Conservation (phyloP, 2,113 vertebrate genomes). For the Micronisus gabar region DNA sequence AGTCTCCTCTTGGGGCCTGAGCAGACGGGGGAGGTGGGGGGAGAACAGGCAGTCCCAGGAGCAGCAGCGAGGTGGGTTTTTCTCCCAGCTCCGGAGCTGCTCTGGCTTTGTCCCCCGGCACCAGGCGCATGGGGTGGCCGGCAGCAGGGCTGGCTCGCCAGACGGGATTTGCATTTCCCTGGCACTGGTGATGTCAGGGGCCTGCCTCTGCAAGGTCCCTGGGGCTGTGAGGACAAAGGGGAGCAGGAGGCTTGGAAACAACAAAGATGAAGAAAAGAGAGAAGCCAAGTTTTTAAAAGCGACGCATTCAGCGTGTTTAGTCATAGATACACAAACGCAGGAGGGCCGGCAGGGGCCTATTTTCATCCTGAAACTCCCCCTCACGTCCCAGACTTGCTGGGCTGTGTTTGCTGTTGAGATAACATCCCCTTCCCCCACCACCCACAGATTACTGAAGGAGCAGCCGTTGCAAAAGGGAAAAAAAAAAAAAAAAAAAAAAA, state of each 20-base stretch:
- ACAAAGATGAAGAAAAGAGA: not conserved
- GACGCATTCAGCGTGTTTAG: not conserved
- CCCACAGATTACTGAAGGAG: conserved; percentile 33
- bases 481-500: not conserved
- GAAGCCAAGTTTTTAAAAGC: conserved; percentile 7
- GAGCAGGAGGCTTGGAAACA: conserved; percentile 2
- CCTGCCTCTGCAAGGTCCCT: not conserved
- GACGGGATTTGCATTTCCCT: not conserved
- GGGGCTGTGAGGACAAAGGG: conserved; percentile 16
- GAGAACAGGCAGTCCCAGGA: not conserved
- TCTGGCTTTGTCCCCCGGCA: not conserved
- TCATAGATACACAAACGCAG: not conserved
- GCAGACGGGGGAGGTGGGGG: accelerated
- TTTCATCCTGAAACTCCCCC: conserved; percentile 51
- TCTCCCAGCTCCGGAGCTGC: not conserved
- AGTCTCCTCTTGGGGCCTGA: not conserved
- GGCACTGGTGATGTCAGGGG: not conserved
- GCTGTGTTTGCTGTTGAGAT: conserved; percentile 45
- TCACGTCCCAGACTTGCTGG: conserved; percentile 20
- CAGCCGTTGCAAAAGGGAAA: not conserved
- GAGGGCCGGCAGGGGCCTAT: conserved; percentile 33
- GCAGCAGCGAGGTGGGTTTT: not conserved
- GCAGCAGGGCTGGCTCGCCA: not conserved
- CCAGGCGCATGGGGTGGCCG: not conserved
- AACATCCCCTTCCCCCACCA: conserved; percentile 49